Evolutionary conservation across 2,113 vertebrate genomes (phyloP).

Genomic region (Mionectes macconnelli): DNA sequence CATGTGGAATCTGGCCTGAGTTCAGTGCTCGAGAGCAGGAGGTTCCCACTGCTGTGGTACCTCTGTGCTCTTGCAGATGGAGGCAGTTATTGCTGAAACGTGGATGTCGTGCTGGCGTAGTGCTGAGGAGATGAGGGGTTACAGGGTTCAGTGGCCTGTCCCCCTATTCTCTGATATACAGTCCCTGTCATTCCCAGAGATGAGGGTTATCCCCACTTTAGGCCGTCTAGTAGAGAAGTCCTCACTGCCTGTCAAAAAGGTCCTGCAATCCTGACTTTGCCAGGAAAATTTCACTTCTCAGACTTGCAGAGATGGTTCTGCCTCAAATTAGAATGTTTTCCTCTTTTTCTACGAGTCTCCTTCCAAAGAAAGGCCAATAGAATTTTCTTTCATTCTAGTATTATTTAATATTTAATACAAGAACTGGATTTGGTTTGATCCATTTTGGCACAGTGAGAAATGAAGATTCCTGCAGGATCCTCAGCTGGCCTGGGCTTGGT

Average conservation of each 20-base stretch:
- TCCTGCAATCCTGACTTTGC: neutral
- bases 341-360: conserved; percentile 30
- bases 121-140: neutral
- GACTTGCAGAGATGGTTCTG: conserved; percentile 11
- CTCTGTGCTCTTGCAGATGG: neutral
- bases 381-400: conserved; percentile 60
- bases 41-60: neutral
- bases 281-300: conserved; percentile 16
- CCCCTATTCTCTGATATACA: neutral
- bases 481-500: conserved; percentile 26
- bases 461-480: conserved; percentile 23
- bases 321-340: conserved; percentile 44
- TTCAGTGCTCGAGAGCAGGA: neutral
- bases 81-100: neutral
- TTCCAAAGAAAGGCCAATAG: conserved; percentile 58
- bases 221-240: neutral
- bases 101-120: neutral
- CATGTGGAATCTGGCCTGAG: neutral
- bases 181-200: neutral
- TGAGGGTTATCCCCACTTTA: neutral
- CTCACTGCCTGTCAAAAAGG: neutral
- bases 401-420: conserved; percentile 62
- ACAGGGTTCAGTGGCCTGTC: neutral
- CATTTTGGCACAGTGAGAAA: conserved; percentile 40
- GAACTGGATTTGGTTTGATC: conserved; percentile 50